Conservation (phyloP, 2,113 vertebrate genomes). For the Marmota monax region DNA sequence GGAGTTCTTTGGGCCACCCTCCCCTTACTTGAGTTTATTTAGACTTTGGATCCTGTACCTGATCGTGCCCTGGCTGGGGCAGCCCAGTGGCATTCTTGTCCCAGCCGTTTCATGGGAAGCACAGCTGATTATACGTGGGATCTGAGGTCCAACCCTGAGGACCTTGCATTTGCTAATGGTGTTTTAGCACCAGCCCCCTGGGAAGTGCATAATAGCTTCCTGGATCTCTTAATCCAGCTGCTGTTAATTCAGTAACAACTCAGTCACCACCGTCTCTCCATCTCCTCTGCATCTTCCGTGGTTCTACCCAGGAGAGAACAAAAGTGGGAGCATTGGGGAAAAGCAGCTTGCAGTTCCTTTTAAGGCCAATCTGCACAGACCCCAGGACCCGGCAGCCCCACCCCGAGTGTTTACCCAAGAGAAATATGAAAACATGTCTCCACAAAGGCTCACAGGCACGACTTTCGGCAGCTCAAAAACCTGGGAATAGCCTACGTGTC, state of each 20-base stretch:
- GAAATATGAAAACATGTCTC: not conserved
- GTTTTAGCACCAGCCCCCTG: not conserved
- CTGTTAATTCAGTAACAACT: not conserved
- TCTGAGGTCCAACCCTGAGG: not conserved
- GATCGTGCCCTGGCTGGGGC: not conserved
- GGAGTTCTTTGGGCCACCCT: no score
- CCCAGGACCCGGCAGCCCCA: not conserved
- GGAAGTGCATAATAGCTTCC: not conserved
- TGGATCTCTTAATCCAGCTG: not conserved
- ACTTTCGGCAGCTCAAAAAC: not conserved
- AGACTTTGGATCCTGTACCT: not conserved
- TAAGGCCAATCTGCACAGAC: not conserved
- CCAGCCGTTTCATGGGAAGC: no score
- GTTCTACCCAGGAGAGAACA: not conserved
- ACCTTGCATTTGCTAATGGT: not conserved
- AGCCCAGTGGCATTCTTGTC: not conserved
- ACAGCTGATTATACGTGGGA: not conserved
- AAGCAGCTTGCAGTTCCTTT: not conserved
- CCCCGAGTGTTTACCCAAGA: not conserved
- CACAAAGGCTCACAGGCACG: not conserved
- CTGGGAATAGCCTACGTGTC: not conserved
- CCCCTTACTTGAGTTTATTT: not conserved
- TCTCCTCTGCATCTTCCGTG: not conserved
- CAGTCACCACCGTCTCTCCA: not conserved
- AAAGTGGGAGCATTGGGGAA: not conserved